A percentile compares a stretch with the other conserved stretches of the same genome.
These are phyloP conservation scores for Catalaphyllia jardinei DNA, from an alignment of 64 coral and sea anemone species.

Conservation along the genomic window DNA sequence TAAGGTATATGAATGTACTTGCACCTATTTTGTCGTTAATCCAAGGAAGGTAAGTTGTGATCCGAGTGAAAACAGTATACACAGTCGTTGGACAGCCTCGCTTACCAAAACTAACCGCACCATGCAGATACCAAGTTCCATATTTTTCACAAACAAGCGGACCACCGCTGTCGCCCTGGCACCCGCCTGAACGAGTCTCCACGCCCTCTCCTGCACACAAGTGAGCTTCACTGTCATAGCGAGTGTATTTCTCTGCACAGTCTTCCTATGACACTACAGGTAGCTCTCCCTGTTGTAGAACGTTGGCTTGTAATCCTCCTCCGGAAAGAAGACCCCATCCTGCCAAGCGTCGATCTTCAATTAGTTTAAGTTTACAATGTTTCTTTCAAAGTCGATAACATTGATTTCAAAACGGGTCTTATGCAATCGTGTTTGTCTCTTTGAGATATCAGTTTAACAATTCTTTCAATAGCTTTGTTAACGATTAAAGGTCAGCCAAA, in stretches of 20 bases:
- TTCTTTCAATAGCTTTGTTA: too few species aligned
- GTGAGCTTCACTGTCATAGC: conserved; percentile 44
- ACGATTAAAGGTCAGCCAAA: too few species aligned
- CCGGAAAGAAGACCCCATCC: conserved; percentile 64
- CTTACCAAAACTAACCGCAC: conserved; percentile 74
- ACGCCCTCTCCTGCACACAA: conserved; percentile 68
- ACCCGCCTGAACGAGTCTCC: conserved; percentile 50
- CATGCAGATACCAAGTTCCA: conserved; percentile 66
- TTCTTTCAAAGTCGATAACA: too few species aligned
- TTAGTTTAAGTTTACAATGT: too few species aligned
- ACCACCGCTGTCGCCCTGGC: conserved; percentile 67
- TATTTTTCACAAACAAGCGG: conserved; percentile 67
- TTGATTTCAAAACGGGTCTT: too few species aligned
- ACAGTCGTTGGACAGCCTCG: conserved; percentile 59
- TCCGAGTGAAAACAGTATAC: conserved; percentile 78
- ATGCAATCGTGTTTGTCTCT: too few species aligned
- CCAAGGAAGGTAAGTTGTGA: conserved; percentile 54
- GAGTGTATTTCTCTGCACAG: conserved; percentile 55
- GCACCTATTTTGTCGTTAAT: not conserved
- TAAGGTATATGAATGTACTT: too few species aligned
- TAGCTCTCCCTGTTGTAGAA: conserved; percentile 75
- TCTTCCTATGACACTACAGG: conserved; percentile 63
- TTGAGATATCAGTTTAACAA: too few species aligned
- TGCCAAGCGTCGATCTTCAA: not conserved
- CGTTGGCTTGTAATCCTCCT: conserved; percentile 33